Percentiles rank a stretch among this genome's conserved stretches.
These are phyloP conservation scores for Percina caprodes DNA, from an alignment of 2,113 vertebrate species.

Conservation along the genomic window DNA sequence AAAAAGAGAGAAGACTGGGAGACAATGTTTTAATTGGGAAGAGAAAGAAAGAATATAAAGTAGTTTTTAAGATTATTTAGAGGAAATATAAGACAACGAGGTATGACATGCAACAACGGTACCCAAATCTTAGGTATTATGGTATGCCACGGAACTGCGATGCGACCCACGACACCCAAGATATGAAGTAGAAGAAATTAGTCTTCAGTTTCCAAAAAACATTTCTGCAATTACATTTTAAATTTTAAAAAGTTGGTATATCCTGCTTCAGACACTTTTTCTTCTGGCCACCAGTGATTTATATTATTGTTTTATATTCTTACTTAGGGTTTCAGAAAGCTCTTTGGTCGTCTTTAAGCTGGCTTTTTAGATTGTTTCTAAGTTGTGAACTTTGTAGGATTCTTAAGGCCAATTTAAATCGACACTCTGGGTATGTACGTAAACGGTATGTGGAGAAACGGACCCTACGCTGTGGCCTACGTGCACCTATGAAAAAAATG, in stretches of 20 bases:
- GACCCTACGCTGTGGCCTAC: too few relatives aligned
- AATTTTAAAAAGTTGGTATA: background rate
- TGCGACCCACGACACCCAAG: background rate
- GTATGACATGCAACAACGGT: background rate
- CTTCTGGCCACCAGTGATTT: background rate
- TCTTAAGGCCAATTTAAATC: too few relatives aligned
- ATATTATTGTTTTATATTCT: background rate
- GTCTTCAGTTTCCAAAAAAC: background rate
- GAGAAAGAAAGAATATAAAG: background rate
- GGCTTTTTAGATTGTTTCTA: background rate
- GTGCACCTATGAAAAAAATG: too few relatives aligned
- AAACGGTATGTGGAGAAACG: too few relatives aligned
- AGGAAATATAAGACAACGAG: background rate
- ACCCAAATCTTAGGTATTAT: background rate
- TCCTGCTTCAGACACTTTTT: background rate
- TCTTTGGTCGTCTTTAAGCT: background rate
- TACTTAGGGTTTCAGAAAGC: background rate
- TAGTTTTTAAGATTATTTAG: conserved; percentile 2
- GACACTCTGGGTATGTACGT: too few relatives aligned
- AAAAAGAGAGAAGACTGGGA: background rate
- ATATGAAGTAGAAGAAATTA: background rate
- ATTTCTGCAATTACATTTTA: background rate
- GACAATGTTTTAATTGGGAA: background rate
- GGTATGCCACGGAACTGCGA: background rate
- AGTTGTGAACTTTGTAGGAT: background rate